These are phyloP conservation scores for Aurelia coerulea DNA, from an alignment of 30 jellyfish, hydroid and myxozoan species.

Conservation along the genomic window DNA sequence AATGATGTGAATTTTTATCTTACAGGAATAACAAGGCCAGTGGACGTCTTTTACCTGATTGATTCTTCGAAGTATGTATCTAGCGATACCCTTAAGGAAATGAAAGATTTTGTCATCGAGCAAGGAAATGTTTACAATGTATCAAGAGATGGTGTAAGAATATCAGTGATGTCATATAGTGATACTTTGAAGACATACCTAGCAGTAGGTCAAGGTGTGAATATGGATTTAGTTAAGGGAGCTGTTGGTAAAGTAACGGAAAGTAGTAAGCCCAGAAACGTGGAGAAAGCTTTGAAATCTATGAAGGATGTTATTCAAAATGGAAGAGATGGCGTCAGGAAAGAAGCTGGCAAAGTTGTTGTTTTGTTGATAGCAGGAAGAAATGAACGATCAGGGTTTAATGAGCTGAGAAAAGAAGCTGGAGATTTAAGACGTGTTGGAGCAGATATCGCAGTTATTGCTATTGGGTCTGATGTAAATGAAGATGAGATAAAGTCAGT, in stretches of 20 bases:
- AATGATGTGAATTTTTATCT: too few relatives aligned
- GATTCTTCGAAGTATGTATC: conserved; percentile 23
- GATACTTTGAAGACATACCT: background rate
- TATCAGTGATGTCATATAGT: conserved; percentile 16
- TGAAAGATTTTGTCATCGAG: conserved; percentile 16
- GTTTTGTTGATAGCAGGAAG: conserved; percentile 61
- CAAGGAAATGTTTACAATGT: conserved; percentile 1
- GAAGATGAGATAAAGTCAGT: background rate
- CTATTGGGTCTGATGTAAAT: conserved; percentile 21
- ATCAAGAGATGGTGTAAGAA: conserved; percentile 18
- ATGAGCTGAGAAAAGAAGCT: conserved; percentile 42
- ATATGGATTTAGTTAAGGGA: background rate
- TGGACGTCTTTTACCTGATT: conserved; percentile 28
- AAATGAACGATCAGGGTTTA: conserved; percentile 7
- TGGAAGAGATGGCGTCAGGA: conserved; percentile 43
- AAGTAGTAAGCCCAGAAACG: background rate
- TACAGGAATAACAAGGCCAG: background rate
- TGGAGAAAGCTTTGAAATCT: conserved; percentile 5
- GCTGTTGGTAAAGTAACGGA: background rate
- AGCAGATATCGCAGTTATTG: conserved; percentile 17
- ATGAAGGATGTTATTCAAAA: background rate
- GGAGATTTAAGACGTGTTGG: conserved; percentile 6
- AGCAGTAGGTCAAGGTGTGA: conserved; percentile 19
- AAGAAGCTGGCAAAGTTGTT: conserved; percentile 40
- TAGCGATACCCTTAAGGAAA: background rate